phyloP scores from a whole-genome alignment of 2,113 vertebrate genomes.

The Thermophis baileyi region DNA sequence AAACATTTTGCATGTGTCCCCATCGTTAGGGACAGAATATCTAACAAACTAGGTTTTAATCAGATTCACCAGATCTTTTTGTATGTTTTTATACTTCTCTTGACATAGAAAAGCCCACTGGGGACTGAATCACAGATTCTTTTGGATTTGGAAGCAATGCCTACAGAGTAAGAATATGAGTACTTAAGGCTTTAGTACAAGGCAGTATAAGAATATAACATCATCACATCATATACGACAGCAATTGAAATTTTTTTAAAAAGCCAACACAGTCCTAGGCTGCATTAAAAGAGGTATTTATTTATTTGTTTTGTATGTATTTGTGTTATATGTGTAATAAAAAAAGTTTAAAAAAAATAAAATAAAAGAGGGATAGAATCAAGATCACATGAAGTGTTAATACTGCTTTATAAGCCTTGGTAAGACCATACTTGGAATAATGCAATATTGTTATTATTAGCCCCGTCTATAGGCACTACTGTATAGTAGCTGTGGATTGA shows the following conservation, averaged over 20 bases:
- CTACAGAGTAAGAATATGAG: neutral
- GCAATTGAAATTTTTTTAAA: neutral
- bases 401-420: neutral
- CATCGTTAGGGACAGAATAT: neutral
- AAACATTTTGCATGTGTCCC: neutral
- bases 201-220: neutral
- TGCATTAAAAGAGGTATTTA: neutral
- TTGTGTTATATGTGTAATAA: too few relatives aligned
- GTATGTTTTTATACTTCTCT: neutral
- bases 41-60: neutral
- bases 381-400: neutral
- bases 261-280: neutral
- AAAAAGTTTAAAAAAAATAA: too few relatives aligned
- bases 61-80: neutral
- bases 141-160: neutral
- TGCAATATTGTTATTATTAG: neutral
- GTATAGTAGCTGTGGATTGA: neutral
- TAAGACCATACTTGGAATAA: neutral
- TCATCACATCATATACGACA: neutral
- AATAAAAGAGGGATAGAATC: neutral
- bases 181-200: neutral
- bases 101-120: neutral
- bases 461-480: neutral
- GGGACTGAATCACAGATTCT: neutral
- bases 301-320: too few relatives aligned